Base-by-base conservation (phyloP, 2,888 invertebrate genomes). In the Dyspetes luteomarginatus region DNA sequence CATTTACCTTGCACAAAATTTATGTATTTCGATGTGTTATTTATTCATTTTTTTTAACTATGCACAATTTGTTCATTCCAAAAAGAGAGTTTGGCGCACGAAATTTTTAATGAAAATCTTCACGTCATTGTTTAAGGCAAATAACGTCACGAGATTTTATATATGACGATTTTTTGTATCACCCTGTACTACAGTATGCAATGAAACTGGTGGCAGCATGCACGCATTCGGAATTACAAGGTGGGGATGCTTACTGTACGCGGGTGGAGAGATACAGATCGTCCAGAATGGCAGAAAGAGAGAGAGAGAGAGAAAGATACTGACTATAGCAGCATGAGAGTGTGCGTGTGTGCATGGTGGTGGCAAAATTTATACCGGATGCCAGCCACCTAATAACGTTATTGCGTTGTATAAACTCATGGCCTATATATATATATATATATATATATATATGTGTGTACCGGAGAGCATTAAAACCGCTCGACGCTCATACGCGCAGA, bases 331-430 rank as follows among this genome's bases (percentile, higher is more conserved):
- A 22, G 28, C 45, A 41, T 15, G 12, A 26, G 43, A 68, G 50
- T 65, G 30, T 55, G 55, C 9, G 41, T 30, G 50, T 50, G 75
- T 71, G 50, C 71, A 58, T 83, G 85, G 79, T 83, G 84, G 86
- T 86, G 88, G 85, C 83, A 83, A 89, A 90, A 90, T 90, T 90
- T 90, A 90, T 89, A 89, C 89, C 90, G 90, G 90, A 90, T 90
- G 89, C 86, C 87, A 86, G 88, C 88, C 88, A 90, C 89, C 90
- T 90, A 90, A 90, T 90, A 90, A 90, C 88, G 90, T 90, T 90
- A 90, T 90, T 90, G 90, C 89, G 87, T 86, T 89, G 89, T 89
- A 89, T 89, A 90, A 90, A 88, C 88, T 88, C 85, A 36, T 45
- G 24, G 36, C 22, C 30, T 36, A 60, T n/a, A 28, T 22, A 43